Percentiles rank a stretch among this genome's conserved stretches.
phyloP scores from a whole-genome alignment of 2,797 vertebrate genomes.

The Notamacropus eugenii region DNA sequence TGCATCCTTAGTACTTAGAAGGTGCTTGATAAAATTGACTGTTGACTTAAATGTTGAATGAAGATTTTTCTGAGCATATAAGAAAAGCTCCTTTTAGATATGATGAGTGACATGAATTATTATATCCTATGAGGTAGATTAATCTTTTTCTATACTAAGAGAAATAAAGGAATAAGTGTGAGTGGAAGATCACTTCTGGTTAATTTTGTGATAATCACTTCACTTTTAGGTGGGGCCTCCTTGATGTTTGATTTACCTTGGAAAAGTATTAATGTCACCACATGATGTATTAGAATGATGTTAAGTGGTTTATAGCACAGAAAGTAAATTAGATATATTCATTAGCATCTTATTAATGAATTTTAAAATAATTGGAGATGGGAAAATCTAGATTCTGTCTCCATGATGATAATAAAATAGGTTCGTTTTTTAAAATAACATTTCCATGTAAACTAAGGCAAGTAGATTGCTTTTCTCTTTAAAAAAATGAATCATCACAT shows the following conservation, averaged over 20 bases:
- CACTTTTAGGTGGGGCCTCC: constrained; percentile 29
- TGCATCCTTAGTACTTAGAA: neutral
- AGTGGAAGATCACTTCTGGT: constrained; percentile 8
- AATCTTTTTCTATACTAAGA: constrained; percentile 10
- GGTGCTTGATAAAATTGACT: neutral
- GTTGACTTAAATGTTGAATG: constrained; percentile 30
- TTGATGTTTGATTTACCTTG: constrained; percentile 57
- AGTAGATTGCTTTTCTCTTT: no score
- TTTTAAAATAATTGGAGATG: constrained; percentile 7
- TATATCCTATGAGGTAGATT: neutral
- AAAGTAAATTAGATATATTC: neutral
- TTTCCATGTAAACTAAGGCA: no score
- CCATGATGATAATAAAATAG: constrained; percentile 16
- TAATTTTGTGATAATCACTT: constrained; percentile 48
- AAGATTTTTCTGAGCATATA: neutral
- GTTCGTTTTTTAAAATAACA: neutral
- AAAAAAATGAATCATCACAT: no score
- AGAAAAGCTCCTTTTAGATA: constrained; percentile 37
- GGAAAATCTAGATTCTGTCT: neutral
- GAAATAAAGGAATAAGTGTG: constrained; percentile 26
- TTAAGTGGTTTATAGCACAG: no score
- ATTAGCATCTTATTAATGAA: neutral
- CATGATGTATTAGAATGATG: no score
- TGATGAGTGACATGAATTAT: neutral
- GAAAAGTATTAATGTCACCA: no score